Percentiles rank a stretch among this genome's conserved stretches.
These are phyloP conservation scores for Drosophila subpulchrella DNA, from an alignment of 1,140 invertebrate genomes.

Conservation along the genomic window DNA sequence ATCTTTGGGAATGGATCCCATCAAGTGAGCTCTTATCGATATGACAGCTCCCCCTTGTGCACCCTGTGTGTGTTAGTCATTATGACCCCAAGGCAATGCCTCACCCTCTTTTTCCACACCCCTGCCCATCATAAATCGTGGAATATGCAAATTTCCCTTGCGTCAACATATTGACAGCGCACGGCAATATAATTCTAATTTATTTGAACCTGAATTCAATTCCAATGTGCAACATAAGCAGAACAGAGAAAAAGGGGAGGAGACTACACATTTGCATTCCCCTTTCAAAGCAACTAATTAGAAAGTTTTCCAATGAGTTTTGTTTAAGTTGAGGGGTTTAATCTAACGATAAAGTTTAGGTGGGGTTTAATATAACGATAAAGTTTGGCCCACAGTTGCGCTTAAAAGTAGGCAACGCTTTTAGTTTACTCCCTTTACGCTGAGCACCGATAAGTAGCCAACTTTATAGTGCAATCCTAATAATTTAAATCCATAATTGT, in stretches of 20 bases:
- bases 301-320: constrained; percentile 44
- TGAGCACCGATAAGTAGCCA: neutral
- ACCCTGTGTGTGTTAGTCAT: constrained; percentile 21
- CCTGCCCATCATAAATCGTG: constrained; percentile 20
- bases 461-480: neutral
- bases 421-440: neutral
- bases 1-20: constrained; percentile 12
- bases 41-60: constrained; percentile 17
- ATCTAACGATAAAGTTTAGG: too few relatives aligned
- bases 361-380: neutral
- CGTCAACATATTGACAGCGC: constrained; percentile 67
- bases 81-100: constrained; percentile 38
- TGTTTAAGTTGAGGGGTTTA: constrained; percentile 19
- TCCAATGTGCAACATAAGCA: constrained; percentile 26
- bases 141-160: constrained; percentile 64
- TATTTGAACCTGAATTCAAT: constrained; percentile 55
- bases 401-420: constrained; percentile 29
- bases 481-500: neutral
- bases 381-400: constrained; percentile 4
- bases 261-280: neutral
- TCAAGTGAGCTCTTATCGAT: constrained; percentile 20
- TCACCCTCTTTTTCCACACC: neutral
- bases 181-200: constrained; percentile 55
- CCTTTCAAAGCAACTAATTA: constrained; percentile 39
- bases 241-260: neutral